Percentiles rank a stretch among this genome's conserved stretches.
Evolutionary conservation across 2,888 invertebrate species (phyloP).

Genomic region (Monopis laevigella): DNA sequence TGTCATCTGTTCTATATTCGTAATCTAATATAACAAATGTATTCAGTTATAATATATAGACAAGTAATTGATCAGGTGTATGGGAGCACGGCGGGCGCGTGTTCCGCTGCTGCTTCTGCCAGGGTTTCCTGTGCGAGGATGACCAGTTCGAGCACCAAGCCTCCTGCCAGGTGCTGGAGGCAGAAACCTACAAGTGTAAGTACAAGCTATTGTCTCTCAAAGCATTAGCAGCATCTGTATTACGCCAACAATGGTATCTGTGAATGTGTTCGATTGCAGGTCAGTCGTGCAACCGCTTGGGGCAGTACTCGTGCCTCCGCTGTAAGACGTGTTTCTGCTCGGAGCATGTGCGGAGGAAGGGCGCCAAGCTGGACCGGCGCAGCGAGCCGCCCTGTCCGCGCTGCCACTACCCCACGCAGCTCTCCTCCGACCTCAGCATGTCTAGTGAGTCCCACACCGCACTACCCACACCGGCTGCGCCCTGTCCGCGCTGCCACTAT

Average conservation of each 20-base stretch:
- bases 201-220: constrained; percentile 13
- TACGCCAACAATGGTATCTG: constrained; percentile 6
- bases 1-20: too few relatives aligned
- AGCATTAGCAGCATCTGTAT: neutral
- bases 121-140: constrained; percentile 90
- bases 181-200: constrained; percentile 94
- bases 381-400: constrained; percentile 85
- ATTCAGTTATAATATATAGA: neutral
- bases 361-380: constrained; percentile 28
- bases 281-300: constrained; percentile 93
- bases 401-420: constrained; percentile 91
- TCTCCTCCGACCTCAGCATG: constrained; percentile 95
- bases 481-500: neutral
- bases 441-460: constrained; percentile 88
- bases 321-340: constrained; percentile 98
- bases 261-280: constrained; percentile 52
- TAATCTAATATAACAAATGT: too few relatives aligned
- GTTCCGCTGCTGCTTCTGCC: constrained; percentile 92
- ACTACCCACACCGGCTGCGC: neutral
- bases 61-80: constrained; percentile 59
- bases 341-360: constrained; percentile 86
- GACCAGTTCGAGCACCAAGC: constrained; percentile 98
- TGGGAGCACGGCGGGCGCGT: constrained; percentile 96
- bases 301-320: constrained; percentile 93
- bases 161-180: constrained; percentile 93